These are phyloP conservation scores for Trachelus stipa DNA, from an alignment of 2,888 invertebrate genomes.

Conservation along the genomic window DNA sequence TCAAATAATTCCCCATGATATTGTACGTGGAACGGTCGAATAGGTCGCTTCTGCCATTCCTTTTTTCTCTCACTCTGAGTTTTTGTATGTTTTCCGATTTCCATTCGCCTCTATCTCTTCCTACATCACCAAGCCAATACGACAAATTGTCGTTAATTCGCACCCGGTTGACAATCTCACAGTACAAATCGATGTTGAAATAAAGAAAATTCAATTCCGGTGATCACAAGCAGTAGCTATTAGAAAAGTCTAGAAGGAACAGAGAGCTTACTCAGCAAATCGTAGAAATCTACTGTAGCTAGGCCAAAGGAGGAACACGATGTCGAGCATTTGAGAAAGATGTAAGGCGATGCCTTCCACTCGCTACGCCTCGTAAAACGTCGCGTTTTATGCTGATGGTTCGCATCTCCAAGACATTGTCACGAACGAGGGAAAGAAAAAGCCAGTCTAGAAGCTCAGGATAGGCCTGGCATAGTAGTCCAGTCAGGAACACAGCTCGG, in stretches of 20 bases:
- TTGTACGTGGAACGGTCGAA: slow-evolving; percentile 29
- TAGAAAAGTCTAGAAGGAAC: not conserved
- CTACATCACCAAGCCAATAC: not conserved
- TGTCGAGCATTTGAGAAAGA: slow-evolving; percentile 52
- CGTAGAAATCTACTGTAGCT: not conserved
- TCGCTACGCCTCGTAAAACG: slow-evolving; percentile 62
- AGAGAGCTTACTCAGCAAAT: not conserved
- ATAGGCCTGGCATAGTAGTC: slow-evolving; percentile 8
- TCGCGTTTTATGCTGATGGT: slow-evolving; percentile 64
- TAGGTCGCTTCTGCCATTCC: not conserved
- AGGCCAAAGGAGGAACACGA: slow-evolving; percentile 13
- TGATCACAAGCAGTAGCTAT: not conserved
- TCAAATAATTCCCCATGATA: slow-evolving; percentile 43
- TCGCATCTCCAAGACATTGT: slow-evolving; percentile 50
- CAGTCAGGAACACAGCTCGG: not conserved
- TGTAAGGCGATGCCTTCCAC: slow-evolving; percentile 58
- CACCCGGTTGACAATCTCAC: not conserved
- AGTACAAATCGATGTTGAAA: not conserved
- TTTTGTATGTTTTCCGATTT: not conserved
- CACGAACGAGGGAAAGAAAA: slow-evolving; percentile 34
- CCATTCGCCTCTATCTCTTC: not conserved
- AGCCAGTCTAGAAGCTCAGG: slow-evolving; percentile 14
- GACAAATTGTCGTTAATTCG: not conserved
- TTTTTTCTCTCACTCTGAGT: not conserved
- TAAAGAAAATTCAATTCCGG: not conserved